A percentile compares a stretch with the other conserved stretches of the same genome.
Evolutionary conservation across 2,113 vertebrate genomes (phyloP).

Genomic region (Leucoraja erinaceus): DNA sequence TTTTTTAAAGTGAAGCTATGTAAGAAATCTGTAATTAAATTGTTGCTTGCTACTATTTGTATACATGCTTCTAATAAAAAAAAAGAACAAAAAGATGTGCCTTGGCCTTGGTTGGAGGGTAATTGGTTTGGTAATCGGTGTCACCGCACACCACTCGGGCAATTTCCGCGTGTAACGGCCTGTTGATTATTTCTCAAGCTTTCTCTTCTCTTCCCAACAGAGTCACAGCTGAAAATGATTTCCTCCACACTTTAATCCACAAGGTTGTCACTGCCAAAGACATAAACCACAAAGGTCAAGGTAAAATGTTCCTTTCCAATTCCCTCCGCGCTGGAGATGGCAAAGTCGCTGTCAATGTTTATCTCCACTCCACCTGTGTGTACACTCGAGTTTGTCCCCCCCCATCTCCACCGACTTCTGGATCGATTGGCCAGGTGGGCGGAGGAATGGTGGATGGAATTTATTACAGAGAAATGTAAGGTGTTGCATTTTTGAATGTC

Average conservation of each 20-base stretch:
- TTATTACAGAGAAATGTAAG: too few species aligned
- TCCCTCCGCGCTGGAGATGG: not conserved
- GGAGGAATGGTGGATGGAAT: too few species aligned
- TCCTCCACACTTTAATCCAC: constrained; percentile 51
- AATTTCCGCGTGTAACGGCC: too few species aligned
- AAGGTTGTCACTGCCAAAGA: constrained; percentile 49
- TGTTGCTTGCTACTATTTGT: too few species aligned
- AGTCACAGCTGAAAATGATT: constrained; percentile 47
- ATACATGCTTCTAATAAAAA: too few species aligned
- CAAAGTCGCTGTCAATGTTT: not conserved
- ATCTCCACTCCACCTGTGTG: not conserved
- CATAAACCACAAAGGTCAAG: constrained; percentile 56
- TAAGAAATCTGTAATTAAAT: too few species aligned
- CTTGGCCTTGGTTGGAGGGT: not conserved
- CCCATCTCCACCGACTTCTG: too few species aligned
- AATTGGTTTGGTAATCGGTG: not conserved
- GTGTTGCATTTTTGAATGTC: too few species aligned
- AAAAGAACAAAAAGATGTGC: too few species aligned
- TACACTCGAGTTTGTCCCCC: too few species aligned
- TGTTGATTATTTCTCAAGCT: not conserved
- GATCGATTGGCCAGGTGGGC: too few species aligned
- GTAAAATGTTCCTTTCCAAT: constrained; percentile 39
- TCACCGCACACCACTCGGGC: not conserved
- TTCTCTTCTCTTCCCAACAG: constrained; percentile 38
- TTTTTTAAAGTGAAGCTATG: too few species aligned